A percentile compares a stretch with the other conserved stretches of the same genome.
Evolutionary conservation across 2,888 invertebrate genomes (phyloP).

Genomic region (Tryphoninae sp.): DNA sequence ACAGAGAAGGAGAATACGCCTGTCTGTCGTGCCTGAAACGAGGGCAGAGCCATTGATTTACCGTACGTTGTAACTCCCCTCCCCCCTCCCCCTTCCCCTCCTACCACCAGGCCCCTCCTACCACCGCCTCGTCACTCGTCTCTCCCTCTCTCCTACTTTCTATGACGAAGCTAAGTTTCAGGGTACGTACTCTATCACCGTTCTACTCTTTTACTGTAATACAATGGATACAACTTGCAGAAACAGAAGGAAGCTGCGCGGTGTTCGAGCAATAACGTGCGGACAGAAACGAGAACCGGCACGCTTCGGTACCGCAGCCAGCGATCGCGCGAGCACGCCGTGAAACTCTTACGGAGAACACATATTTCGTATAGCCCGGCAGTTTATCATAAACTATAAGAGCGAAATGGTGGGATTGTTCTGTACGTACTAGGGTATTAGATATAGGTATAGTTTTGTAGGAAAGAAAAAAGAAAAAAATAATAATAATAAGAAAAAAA

Average conservation of each 20-base stretch:
- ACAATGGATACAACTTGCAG: constrained; percentile 48
- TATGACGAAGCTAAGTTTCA: constrained; percentile 41
- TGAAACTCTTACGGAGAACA: constrained; percentile 51
- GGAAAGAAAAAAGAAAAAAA: not conserved
- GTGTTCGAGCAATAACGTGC: constrained; percentile 1
- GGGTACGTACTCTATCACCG: constrained; percentile 17
- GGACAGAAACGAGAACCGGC: constrained; percentile 23
- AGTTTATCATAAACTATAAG: constrained; percentile 54
- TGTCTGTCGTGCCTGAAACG: constrained; percentile 55
- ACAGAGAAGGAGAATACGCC: constrained; percentile 42
- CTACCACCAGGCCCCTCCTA: not conserved
- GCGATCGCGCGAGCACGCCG: constrained; percentile 33
- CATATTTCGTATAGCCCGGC: constrained; percentile 49
- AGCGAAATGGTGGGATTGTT: constrained; percentile 27
- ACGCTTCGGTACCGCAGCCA: constrained; percentile 39
- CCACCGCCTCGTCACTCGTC: not conserved
- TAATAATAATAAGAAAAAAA: not conserved
- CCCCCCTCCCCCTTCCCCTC: constrained; percentile 1
- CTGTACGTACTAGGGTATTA: constrained; percentile 3
- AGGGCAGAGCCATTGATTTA: constrained; percentile 68
- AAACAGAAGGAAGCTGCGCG: constrained; percentile 42
- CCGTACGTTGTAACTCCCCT: constrained; percentile 27
- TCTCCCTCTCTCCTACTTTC: constrained; percentile 28
- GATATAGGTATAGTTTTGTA: not conserved
- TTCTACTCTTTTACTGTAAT: constrained; percentile 12